These are phyloP conservation scores for Sciurus niger DNA, from an alignment of 2,113 vertebrate species.

Conservation along the genomic window DNA sequence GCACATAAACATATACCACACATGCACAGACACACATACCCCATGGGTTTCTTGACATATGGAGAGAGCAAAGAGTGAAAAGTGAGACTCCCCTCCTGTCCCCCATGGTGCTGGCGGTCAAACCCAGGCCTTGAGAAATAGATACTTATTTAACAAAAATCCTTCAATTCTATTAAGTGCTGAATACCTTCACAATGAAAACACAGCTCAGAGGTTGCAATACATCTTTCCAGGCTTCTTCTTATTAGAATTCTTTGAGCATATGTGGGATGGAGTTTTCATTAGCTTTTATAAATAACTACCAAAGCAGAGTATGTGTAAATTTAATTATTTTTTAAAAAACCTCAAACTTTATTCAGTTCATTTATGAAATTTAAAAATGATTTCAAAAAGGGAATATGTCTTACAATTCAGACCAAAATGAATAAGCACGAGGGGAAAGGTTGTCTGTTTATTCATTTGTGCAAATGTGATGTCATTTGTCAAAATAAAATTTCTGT, in stretches of 20 bases:
- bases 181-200: background rate
- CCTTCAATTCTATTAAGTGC: background rate
- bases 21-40: background rate
- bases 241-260: constrained; percentile 26
- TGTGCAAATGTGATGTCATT: constrained; percentile 43
- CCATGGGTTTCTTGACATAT: background rate
- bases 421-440: background rate
- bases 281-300: constrained; percentile 58
- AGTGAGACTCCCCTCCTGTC: background rate
- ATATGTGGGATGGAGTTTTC: constrained; percentile 29
- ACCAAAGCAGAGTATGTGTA: background rate
- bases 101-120: background rate
- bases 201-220: background rate
- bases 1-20: too few species aligned
- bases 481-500: constrained; percentile 41
- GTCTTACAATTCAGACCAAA: background rate
- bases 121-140: background rate
- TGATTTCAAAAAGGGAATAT: constrained; percentile 52
- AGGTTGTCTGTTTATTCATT: constrained; percentile 38
- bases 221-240: constrained; percentile 36
- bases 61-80: background rate
- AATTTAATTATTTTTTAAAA: constrained; percentile 15
- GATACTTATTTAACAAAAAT: background rate
- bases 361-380: constrained; percentile 55
- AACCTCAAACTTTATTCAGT: background rate